phyloP scores from a whole-genome alignment of 2,113 vertebrate genomes.

The Ascaphus truei region DNA sequence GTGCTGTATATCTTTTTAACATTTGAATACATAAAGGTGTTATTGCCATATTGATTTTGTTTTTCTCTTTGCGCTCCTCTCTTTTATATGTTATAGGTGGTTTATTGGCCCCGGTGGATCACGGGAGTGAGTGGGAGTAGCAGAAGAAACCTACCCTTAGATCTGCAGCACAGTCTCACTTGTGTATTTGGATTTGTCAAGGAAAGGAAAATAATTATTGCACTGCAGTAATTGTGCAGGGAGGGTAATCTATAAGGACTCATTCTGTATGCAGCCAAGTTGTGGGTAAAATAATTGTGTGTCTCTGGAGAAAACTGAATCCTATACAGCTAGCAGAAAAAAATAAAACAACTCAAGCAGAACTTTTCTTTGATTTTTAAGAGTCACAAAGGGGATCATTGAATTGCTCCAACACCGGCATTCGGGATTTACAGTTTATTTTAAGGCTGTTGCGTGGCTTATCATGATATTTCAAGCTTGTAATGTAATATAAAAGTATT shows the following conservation, averaged over 20 bases:
- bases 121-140: no score
- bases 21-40: no score
- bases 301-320: not conserved
- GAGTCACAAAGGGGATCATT: conserved; percentile 3
- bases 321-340: not conserved
- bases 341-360: conserved; percentile 14
- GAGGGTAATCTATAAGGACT: conserved; percentile 4
- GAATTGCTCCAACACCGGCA: not conserved
- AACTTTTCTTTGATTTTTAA: conserved; percentile 22
- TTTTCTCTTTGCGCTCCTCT: no score
- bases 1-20: no score
- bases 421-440: not conserved
- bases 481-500: not conserved
- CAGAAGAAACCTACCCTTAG: no score
- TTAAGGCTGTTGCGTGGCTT: not conserved
- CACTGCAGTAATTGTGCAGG: not conserved
- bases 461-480: conserved; percentile 1
- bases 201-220: not conserved
- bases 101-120: no score
- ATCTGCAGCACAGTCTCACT: no score
- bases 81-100: no score
- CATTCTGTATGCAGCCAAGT: conserved; percentile 9
- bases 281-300: conserved; percentile 6
- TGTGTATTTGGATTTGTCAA: no score
- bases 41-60: no score